Evolutionary conservation across 2,797 vertebrate genomes (phyloP).

Genomic region (Myiotriccus ornatus): DNA sequence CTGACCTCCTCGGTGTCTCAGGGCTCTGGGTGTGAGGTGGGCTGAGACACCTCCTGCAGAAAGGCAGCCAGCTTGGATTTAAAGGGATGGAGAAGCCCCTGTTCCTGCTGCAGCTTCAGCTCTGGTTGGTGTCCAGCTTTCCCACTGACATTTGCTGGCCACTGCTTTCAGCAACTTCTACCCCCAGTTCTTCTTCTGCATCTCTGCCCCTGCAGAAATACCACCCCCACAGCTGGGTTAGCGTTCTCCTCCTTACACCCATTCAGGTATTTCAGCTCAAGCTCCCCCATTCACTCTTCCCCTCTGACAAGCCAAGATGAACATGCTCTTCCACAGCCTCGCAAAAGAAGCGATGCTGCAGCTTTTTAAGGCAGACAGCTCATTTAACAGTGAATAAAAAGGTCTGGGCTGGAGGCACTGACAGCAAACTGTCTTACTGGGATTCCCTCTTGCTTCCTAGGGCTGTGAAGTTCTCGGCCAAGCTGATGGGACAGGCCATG

Average conservation of each 20-base stretch:
- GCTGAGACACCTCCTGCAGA: background rate
- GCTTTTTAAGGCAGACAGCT: background rate
- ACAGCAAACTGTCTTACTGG: background rate
- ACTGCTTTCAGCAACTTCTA: background rate
- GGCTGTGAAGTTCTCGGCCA: conserved; percentile 98
- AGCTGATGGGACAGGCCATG: conserved; percentile 98
- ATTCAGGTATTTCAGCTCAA: background rate
- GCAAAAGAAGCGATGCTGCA: background rate
- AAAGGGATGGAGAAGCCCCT: background rate
- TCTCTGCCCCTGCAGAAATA: background rate
- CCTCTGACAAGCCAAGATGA: background rate
- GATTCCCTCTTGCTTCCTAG: conserved; percentile 68
- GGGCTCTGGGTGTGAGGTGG: background rate
- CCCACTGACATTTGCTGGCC: background rate
- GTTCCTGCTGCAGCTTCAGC: background rate
- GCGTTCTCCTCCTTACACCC: background rate
- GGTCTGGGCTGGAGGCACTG: background rate
- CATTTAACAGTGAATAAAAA: background rate
- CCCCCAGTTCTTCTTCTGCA: background rate
- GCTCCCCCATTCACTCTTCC: background rate
- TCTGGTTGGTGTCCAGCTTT: background rate
- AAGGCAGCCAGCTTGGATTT: background rate
- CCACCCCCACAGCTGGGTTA: background rate
- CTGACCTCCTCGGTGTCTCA: background rate
- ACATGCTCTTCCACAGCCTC: background rate